Conservation (phyloP, 2,888 invertebrate species). For the Caenorhabditis sp. region DNA sequence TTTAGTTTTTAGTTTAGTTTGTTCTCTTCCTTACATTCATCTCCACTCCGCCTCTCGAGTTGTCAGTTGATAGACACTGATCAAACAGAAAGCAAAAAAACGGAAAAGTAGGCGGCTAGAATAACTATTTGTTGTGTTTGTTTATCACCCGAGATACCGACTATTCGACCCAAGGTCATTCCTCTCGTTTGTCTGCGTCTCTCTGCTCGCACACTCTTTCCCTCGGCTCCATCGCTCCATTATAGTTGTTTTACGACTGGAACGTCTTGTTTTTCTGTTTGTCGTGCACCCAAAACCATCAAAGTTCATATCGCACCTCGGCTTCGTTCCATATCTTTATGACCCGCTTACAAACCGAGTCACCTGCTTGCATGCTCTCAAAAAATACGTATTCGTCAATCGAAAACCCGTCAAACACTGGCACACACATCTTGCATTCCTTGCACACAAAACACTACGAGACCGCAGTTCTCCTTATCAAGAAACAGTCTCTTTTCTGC, state of each 20-base stretch:
- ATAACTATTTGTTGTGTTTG: conserved; percentile 2
- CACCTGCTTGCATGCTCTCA: conserved; percentile 21
- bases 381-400: conserved; percentile 25
- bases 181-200: conserved; percentile 1
- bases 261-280: conserved; percentile 1
- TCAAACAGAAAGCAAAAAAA: conserved; percentile 28
- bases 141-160: conserved; percentile 4
- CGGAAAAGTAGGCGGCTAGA: conserved; percentile 27
- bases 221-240: conserved; percentile 1
- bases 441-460: conserved; percentile 28
- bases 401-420: conserved; percentile 16
- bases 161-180: conserved; percentile 33
- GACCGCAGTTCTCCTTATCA: conserved; percentile 9
- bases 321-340: conserved; percentile 16
- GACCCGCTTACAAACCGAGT: conserved; percentile 18
- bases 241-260: background rate
- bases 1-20: background rate
- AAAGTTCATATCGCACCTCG: conserved; percentile 13
- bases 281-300: conserved; percentile 6
- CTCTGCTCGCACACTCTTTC: conserved; percentile 4
- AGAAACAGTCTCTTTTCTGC: background rate
- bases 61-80: background rate
- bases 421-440: too few species aligned
- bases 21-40: too few species aligned
- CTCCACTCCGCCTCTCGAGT: too few species aligned